Percentiles rank a stretch among this genome's conserved stretches.
Conservation (phyloP, 2,113 vertebrate genomes). For the Bubalus kerabau region DNA sequence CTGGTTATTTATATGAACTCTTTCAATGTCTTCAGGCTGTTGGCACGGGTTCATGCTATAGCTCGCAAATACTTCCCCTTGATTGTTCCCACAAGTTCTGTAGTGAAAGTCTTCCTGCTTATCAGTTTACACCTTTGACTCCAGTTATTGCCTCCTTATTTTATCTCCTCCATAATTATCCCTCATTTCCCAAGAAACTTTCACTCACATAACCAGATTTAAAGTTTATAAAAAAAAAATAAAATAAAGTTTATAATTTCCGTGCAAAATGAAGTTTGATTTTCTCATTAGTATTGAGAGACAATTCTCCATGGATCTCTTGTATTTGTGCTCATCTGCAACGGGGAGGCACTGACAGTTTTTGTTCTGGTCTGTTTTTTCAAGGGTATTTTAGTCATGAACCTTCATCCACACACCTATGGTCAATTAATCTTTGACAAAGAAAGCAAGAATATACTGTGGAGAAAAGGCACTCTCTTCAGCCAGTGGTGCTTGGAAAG, state of each 20-base stretch:
- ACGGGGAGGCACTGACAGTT: fast-evolving
- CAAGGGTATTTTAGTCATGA: not conserved
- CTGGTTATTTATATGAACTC: not conserved
- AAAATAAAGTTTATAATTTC: not conserved
- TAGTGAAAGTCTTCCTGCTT: not conserved
- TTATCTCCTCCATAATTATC: not conserved
- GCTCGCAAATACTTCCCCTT: not conserved
- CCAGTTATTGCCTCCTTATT: not conserved
- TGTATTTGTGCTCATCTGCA: not conserved
- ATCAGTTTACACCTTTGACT: not conserved
- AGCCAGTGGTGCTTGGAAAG: not conserved
- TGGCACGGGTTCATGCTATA: not conserved
- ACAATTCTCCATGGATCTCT: not conserved
- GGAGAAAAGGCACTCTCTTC: not conserved
- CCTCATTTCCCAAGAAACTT: not conserved
- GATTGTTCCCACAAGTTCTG: not conserved
- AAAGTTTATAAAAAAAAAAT: not conserved
- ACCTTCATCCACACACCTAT: not conserved
- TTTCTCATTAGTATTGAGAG: not conserved
- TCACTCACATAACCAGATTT: not conserved
- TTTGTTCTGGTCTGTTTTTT: not conserved
- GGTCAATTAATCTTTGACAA: not conserved
- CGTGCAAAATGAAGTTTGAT: not conserved
- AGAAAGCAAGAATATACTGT: not conserved
- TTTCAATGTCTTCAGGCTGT: not conserved